Evolutionary conservation across 2,797 vertebrate species (phyloP).

Genomic region (Girardinus metallicus): DNA sequence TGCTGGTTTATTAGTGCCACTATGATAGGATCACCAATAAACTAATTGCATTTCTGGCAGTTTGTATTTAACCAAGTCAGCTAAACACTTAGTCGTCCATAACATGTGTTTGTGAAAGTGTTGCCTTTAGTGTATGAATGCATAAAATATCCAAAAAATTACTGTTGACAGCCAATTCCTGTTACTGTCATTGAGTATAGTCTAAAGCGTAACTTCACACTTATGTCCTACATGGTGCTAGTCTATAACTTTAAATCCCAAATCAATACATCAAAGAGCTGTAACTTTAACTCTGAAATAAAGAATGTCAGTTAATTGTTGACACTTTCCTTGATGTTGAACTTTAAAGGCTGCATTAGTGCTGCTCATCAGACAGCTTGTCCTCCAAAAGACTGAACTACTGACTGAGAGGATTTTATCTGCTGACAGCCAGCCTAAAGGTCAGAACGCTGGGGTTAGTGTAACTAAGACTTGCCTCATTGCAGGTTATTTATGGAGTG

Average conservation of each 20-base stretch:
- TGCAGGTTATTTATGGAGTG: constrained; percentile 38
- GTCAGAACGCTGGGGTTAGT: constrained; percentile 39
- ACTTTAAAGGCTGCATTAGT: constrained; percentile 10
- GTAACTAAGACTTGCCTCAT: constrained; percentile 39
- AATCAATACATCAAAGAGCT: neutral
- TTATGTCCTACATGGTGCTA: neutral
- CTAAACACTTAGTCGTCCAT: neutral
- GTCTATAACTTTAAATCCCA: neutral
- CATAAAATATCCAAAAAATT: too few species aligned
- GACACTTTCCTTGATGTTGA: neutral
- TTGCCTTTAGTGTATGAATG: neutral
- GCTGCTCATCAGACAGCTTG: constrained; percentile 16
- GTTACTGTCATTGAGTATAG: neutral
- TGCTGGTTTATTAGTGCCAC: too few species aligned
- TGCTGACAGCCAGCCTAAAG: constrained; percentile 11
- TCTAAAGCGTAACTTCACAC: neutral
- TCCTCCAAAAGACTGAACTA: neutral
- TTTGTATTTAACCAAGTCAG: neutral
- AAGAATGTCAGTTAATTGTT: neutral
- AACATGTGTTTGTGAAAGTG: neutral
- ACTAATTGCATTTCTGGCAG: neutral
- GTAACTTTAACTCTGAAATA: neutral
- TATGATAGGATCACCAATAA: neutral
- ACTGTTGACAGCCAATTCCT: neutral
- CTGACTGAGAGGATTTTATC: constrained; percentile 48